Evolutionary conservation across 2,113 vertebrate species (phyloP).

Genomic region (Vimba vimba): DNA sequence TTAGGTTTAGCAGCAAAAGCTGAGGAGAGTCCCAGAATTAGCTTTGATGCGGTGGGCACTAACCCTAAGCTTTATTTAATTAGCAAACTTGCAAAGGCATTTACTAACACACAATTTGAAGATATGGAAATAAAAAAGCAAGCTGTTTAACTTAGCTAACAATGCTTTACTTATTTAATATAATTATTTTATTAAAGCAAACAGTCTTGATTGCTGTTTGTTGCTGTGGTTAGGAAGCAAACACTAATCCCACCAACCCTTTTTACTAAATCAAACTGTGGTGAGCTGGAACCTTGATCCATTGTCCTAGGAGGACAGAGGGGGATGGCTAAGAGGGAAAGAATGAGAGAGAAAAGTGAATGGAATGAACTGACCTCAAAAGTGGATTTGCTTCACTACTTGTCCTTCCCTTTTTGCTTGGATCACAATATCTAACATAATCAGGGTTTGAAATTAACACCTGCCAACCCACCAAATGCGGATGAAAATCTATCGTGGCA

Average conservation of each 20-base stretch:
- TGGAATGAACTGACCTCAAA: slow-evolving; percentile 26
- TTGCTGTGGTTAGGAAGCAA: slow-evolving; percentile 17
- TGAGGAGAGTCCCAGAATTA: slow-evolving; percentile 13
- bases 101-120: not conserved
- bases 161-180: not conserved
- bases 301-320: slow-evolving; percentile 12
- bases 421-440: not conserved
- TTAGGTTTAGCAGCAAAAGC: not conserved
- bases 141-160: slow-evolving; percentile 2
- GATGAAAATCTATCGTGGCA: not conserved
- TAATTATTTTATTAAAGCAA: not conserved
- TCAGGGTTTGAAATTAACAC: slow-evolving; percentile 3
- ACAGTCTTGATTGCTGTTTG: not conserved
- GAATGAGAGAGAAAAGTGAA: slow-evolving; percentile 20
- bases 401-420: not conserved
- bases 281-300: slow-evolving; percentile 49
- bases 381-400: not conserved
- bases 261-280: slow-evolving; percentile 44
- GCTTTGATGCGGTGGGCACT: not conserved
- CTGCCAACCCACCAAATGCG: not conserved
- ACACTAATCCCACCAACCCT: not conserved
- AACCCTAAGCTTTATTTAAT: slow-evolving; percentile 11
- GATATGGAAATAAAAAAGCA: not conserved
- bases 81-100: not conserved
- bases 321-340: slow-evolving; percentile 20